These are phyloP conservation scores for Cephus cinctus DNA, from an alignment of 1,140 invertebrate genomes.

Conservation along the genomic window DNA sequence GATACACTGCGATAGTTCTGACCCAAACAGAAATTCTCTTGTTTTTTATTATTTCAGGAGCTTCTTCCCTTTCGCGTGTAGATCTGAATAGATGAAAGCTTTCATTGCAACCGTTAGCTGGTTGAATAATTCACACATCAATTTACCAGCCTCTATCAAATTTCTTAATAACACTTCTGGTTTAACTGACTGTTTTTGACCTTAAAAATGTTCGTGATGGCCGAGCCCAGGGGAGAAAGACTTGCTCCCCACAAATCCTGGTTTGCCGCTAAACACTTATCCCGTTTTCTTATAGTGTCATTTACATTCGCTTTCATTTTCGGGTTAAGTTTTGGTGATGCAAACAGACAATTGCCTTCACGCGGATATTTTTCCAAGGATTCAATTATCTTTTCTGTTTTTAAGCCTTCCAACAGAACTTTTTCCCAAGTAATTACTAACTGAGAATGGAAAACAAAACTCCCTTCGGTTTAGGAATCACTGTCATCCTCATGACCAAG, in stretches of 20 bases:
- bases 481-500: neutral
- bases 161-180: neutral
- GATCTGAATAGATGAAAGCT: slow-evolving; percentile 4
- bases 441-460: neutral
- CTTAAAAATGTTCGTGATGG: neutral
- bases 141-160: no score
- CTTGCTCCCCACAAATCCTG: neutral
- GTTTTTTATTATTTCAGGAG: slow-evolving; percentile 23
- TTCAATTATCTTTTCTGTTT: slow-evolving; percentile 3
- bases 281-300: slow-evolving; percentile 1
- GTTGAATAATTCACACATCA: slow-evolving; percentile 17
- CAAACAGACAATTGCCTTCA: neutral
- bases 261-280: slow-evolving; percentile 1
- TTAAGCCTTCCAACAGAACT: slow-evolving; percentile 6
- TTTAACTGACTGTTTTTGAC: neutral
- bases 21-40: slow-evolving; percentile 26
- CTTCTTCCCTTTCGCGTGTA: slow-evolving; percentile 16
- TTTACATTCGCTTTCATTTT: slow-evolving; percentile 7
- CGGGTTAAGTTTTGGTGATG: slow-evolving; percentile 1
- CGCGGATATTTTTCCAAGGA: slow-evolving; percentile 5
- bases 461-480: neutral
- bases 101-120: slow-evolving; percentile 13
- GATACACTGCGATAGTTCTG: slow-evolving; percentile 3
- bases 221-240: neutral
- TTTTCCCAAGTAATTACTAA: neutral